Base-by-base conservation (phyloP, 2,888 invertebrate species). In the Euzetes globulus region DNA sequence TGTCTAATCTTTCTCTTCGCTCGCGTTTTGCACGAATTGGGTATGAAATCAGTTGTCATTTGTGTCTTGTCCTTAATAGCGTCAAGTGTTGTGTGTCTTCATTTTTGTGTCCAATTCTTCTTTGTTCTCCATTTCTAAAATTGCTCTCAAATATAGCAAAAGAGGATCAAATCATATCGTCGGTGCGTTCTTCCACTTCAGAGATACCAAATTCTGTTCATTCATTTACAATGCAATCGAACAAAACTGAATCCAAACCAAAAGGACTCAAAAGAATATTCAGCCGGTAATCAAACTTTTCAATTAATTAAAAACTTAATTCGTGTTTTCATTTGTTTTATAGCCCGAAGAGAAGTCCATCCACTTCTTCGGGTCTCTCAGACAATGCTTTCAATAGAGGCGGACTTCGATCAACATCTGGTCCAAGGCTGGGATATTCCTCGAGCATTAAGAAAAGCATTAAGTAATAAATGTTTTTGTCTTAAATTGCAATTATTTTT, bases 351-450 rank as follows among this genome's bases (percentile, higher is more conserved):
- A 33, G 74, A 55, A 74, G 74, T 27, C 71, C 74, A 22, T 74
- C 74, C 9, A 37, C 74, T 47, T 71, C 58, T 37, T 71, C 74
- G 3, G 74, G 74, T 6, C 70, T 77, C 5, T 68, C 86, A 11
- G 78, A 78, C 5, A 87, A 87, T 1, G 88, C 88, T 79, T 89
- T 90, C 79, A 86, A 87, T 77, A 85, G 91, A 65, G 84, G 85
- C 22, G 90, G 89, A 7, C 85, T 89, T 27, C 83, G 91, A 78
- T 89, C 89, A 15, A 90, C 90, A n/a, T 88, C 89, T 75, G 87
- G 88, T 50, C 87, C 89, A 50, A 85, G 91, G 73, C 86, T 91
- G 22, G 83, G 82, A 72, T 83, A 82, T 81, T 47, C 70, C 1
- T 27, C 27, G 25, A 74, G 29, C 17, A 19, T 71, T 22, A 71